Evolutionary conservation across 2,113 vertebrate species (phyloP), one percentile per base, ranked within the genome.

Genomic region (Orcinus orca): DNA sequence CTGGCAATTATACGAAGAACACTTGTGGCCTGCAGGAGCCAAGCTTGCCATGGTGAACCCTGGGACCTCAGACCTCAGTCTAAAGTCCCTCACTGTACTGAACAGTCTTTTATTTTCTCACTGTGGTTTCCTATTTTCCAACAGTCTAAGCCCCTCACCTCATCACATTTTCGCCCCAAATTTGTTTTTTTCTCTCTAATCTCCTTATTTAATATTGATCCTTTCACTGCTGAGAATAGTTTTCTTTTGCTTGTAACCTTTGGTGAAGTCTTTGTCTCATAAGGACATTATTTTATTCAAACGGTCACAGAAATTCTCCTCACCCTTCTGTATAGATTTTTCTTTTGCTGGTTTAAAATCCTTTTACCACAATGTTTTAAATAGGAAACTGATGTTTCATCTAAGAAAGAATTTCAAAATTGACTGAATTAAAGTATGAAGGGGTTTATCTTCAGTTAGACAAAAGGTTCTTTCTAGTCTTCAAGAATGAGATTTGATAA

Each of bases 331-430:
- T 5, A n/a, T 31, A 63, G 38, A 80, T 33, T 67, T 74, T 70
- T 80, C 47, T 83, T 88, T 74, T 55, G 26, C 36, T 13, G 10
- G 21, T 88, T 88, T 92, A 60, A 95, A 82, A 55, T 85, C 23
- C 38, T 70, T 90, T 74, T 74, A 83, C n/a, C 82, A 26, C 5
- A 90, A 47, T 62, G 21, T 47, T 96, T 86, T 65, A 77, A 81
- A 81, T 4, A 55, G 63, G 62, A 95, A 96, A 76, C 36, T 74
- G 73, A 53, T 2, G 38, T 81, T 93, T 97, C 41, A 65, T 20
- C 58, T 87, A 92, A 25, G 25, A 73, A 96, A 86, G 18, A 93
- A 88, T 50, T 91, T 91, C 38, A 67, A 89, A 91, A 81, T n/a
- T 58, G 36, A 70, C 65, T 80, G 77, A 88, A 70, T 58, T 88